Evolutionary conservation across 2,797 vertebrate genomes (phyloP).

Genomic region (Nannoperca obscura): DNA sequence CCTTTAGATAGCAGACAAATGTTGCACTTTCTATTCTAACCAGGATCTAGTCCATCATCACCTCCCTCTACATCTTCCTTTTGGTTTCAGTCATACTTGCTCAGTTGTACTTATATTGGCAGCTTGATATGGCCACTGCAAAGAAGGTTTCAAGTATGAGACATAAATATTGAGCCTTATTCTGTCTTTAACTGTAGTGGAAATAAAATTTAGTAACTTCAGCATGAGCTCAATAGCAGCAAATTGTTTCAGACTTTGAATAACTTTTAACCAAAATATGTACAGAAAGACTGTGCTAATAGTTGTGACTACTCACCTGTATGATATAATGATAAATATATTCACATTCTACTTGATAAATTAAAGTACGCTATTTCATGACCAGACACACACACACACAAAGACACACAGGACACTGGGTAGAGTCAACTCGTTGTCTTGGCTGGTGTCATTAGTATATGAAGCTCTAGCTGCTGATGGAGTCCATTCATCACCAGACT

Average conservation of each 20-base stretch:
- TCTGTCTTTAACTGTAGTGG: not conserved
- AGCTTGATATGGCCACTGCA: not conserved
- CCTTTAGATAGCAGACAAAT: conserved; percentile 34
- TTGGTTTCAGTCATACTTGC: not conserved
- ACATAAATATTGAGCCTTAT: not conserved
- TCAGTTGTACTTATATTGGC: not conserved
- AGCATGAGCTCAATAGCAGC: not conserved
- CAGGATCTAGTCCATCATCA: not conserved
- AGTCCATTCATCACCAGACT: conserved; percentile 66
- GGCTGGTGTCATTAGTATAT: conserved; percentile 63
- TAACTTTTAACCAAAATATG: not conserved
- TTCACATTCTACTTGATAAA: not conserved
- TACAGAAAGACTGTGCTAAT: not conserved
- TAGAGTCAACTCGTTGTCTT: conserved; percentile 25
- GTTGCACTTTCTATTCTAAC: not conserved
- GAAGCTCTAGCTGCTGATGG: conserved; percentile 54
- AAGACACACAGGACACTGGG: not conserved
- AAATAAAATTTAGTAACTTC: not conserved
- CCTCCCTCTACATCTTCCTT: not conserved
- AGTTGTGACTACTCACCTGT: not conserved
- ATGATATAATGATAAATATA: not conserved
- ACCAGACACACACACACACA: conserved; percentile 14
- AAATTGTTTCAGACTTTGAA: not conserved
- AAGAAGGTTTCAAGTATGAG: not conserved
- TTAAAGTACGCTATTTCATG: conserved; percentile 4